Evolutionary conservation across 1,140 invertebrate species (phyloP), one percentile per base, ranked within the genome.

Genomic region (Apocrypta bakeri): DNA sequence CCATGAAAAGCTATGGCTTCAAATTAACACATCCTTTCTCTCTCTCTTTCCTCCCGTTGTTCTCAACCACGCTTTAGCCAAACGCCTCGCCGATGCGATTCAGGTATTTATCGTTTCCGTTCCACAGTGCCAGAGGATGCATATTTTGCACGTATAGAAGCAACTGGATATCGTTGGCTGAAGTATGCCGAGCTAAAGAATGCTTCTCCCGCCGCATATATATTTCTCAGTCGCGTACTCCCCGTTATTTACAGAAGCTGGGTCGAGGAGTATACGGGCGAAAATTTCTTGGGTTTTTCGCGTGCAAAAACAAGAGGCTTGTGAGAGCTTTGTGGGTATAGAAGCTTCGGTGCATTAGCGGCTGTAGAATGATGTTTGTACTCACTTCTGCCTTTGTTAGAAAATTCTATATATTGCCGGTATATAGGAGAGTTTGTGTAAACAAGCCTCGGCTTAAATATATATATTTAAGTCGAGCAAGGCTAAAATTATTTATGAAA

Each of bases 61-160:
- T 33, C 21, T 66, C n/a, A 61, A 2, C 14, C 25, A 25, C 63
- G 63, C 24, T 27, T 66, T 66, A 12, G 27, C n/a, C 12, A 9
- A 0, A 11, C 27, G 27, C 68, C 29, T 9, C 68, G 2, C 31
- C 11, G 68, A 6, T 31, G 68, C 68, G 37, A 71, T 71, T 71
- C 29, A 71, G 37, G 33, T 42, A 73, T 73, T 73, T 42, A 73
- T 73, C 37, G 33, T 42, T 73, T 73, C 71, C 33, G 71, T 24
- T 42, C 33, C 37, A 73, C 21, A 73, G 48, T 73, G 37, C 71
- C 7, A 37, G 71, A 29, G 33, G 71, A 42, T n/a, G 40, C 7
- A n/a, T 71, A 71, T 37, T 17, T 31, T 11, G 21, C 24, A 21
- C 11, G 1, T 42, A 42, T 42, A 42, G 48, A n/a, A 3, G 17